Conservation (phyloP, 64 coral and sea anemone species). For the Porites australiensis region DNA sequence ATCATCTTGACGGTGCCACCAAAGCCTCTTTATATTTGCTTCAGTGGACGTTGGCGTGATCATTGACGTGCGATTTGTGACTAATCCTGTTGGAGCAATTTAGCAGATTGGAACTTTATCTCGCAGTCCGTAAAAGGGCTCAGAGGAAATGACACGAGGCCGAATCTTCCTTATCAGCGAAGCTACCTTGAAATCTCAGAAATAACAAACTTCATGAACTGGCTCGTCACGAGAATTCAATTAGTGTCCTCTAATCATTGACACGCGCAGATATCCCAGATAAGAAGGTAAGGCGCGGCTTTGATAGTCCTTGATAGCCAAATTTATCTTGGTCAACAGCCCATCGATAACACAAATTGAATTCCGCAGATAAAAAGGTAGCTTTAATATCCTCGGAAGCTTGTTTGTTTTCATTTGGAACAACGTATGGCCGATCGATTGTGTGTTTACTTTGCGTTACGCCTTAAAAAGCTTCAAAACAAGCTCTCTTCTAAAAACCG, state of each 20-base stretch:
- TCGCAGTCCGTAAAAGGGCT: too few relatives aligned
- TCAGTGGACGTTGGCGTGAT: too few relatives aligned
- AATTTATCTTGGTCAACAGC: conserved; percentile 35
- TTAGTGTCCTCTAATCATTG: conserved; percentile 42
- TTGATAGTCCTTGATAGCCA: background rate
- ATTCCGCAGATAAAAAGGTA: conserved; percentile 21
- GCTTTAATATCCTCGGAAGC: background rate
- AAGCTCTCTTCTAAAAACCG: background rate
- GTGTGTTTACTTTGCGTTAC: background rate
- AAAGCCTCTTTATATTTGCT: too few relatives aligned
- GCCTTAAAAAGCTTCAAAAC: background rate
- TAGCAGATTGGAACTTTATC: background rate
- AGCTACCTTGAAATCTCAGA: conserved; percentile 20
- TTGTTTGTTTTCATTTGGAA: conserved; percentile 15
- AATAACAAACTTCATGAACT: conserved; percentile 23
- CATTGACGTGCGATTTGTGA: background rate
- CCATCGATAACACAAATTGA: conserved; percentile 41
- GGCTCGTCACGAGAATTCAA: conserved; percentile 21
- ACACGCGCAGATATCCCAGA: conserved; percentile 2
- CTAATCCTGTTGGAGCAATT: background rate
- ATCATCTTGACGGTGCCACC: too few relatives aligned
- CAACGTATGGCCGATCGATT: background rate
- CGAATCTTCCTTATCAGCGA: background rate
- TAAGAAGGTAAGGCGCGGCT: conserved; percentile 9
- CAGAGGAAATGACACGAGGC: background rate